Evolutionary conservation across 2,888 invertebrate species (phyloP).

Genomic region (Synergus laeviventris): DNA sequence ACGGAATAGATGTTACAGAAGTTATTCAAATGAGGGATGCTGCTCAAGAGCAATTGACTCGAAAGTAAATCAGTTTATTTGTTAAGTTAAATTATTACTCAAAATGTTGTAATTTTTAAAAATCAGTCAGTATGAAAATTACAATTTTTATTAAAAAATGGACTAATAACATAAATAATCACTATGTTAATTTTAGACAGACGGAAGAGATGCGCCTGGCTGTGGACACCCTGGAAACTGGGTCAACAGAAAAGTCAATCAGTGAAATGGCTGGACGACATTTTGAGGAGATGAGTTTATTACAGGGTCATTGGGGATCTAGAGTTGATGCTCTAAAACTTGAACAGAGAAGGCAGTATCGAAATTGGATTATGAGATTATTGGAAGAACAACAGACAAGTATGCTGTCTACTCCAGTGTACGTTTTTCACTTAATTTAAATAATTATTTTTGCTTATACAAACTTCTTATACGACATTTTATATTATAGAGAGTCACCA

Average conservation of each 20-base stretch:
- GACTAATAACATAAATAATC: constrained; percentile 20
- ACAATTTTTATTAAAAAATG: not conserved
- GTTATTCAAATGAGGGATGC: constrained; percentile 85
- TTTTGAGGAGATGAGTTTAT: constrained; percentile 88
- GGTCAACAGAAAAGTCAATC: constrained; percentile 89
- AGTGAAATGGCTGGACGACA: constrained; percentile 89
- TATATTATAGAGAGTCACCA: constrained; percentile 75
- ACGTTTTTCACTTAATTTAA: constrained; percentile 44
- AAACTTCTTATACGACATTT: constrained; percentile 20
- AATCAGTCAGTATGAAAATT: too few species aligned
- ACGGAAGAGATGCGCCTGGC: constrained; percentile 93
- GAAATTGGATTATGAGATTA: constrained; percentile 92
- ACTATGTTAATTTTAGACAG: constrained; percentile 79
- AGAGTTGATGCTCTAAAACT: constrained; percentile 90
- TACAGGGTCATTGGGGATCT: constrained; percentile 91
- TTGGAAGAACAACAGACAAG: constrained; percentile 84
- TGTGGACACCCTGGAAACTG: constrained; percentile 86
- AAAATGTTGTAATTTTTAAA: not conserved
- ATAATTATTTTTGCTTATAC: not conserved
- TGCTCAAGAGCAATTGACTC: constrained; percentile 83
- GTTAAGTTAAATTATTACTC: not conserved
- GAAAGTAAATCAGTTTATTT: constrained; percentile 77
- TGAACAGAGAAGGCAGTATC: constrained; percentile 90
- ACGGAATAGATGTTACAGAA: constrained; percentile 87
- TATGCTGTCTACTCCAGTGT: constrained; percentile 79